A percentile compares a stretch with the other conserved stretches of the same genome.
Evolutionary conservation across 2,888 invertebrate species (phyloP).

Genomic region (Polydrusus cervinus): DNA sequence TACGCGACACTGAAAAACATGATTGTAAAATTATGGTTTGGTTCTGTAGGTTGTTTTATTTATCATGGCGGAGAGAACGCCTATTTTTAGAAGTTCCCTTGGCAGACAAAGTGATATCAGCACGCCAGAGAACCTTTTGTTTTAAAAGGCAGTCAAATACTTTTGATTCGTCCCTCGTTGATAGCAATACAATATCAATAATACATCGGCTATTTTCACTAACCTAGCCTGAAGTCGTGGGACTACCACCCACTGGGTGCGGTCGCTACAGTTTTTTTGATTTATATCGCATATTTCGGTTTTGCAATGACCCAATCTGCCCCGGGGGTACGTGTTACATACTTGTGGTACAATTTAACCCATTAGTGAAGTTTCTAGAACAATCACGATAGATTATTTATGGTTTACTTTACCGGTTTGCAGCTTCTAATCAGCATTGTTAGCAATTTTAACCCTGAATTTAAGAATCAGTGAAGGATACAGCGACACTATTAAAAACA

Average conservation of each 20-base stretch:
- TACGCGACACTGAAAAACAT: too few species aligned
- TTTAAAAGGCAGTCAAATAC: too few species aligned
- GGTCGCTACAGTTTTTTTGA: conserved; percentile 42
- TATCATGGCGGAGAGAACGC: too few species aligned
- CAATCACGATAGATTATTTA: conserved; percentile 39
- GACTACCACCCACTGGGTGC: conserved; percentile 44
- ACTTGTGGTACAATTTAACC: conserved; percentile 40
- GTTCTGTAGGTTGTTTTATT: too few species aligned
- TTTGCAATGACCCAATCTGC: conserved; percentile 39
- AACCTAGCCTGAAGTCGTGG: conserved; percentile 17
- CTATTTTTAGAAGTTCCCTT: too few species aligned
- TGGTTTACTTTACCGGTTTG: conserved; percentile 22
- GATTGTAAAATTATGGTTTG: too few species aligned
- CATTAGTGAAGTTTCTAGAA: conserved; percentile 36
- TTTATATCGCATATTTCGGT: conserved; percentile 47
- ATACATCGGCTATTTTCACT: conserved; percentile 11
- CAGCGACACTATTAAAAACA: too few species aligned
- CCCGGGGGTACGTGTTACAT: conserved; percentile 42
- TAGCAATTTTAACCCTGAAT: conserved; percentile 39
- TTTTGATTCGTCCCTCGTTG: not conserved
- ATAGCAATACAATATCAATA: conserved; percentile 1
- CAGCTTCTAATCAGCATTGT: conserved; percentile 37
- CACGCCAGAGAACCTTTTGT: too few species aligned
- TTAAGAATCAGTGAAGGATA: conserved; percentile 11
- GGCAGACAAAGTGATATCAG: too few species aligned